phyloP scores from a whole-genome alignment of 2,113 vertebrate species.

The Mastomys coucha region DNA sequence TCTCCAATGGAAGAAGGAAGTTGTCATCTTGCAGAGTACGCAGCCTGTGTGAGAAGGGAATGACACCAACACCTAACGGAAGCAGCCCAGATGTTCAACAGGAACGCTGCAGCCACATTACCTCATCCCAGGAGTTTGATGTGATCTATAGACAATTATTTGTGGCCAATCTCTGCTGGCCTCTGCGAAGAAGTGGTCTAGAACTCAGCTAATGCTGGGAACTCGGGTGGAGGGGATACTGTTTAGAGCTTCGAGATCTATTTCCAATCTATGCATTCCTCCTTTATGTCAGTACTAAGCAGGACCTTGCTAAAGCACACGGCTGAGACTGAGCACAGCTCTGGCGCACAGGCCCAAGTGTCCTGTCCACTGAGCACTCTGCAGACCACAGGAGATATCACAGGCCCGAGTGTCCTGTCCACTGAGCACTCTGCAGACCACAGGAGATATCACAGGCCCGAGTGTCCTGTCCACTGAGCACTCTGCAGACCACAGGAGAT shows the following conservation, averaged over 20 bases:
- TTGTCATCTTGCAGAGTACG: background rate
- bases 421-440: too few species aligned
- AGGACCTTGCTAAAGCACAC: background rate
- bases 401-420: too few species aligned
- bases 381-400: background rate
- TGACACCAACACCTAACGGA: background rate
- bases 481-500: background rate
- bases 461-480: too few species aligned
- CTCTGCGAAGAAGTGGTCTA: background rate
- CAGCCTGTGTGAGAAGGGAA: background rate
- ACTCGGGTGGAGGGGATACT: background rate
- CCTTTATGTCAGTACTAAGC: background rate
- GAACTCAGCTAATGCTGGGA: background rate
- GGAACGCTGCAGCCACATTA: background rate
- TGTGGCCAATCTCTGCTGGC: background rate
- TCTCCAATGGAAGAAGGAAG: background rate
- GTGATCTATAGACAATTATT: slow-evolving; percentile 13
- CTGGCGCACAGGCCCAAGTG: background rate
- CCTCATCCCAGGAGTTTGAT: background rate
- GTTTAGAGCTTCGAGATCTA: background rate
- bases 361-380: slow-evolving; percentile 25
- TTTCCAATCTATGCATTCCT: slow-evolving; percentile 19
- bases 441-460: too few species aligned
- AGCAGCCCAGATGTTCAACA: background rate
- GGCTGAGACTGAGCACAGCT: background rate